Evolutionary conservation across 2,888 invertebrate genomes (phyloP), one percentile per base, ranked within the genome.

Genomic region (Xiphydria camelus): DNA sequence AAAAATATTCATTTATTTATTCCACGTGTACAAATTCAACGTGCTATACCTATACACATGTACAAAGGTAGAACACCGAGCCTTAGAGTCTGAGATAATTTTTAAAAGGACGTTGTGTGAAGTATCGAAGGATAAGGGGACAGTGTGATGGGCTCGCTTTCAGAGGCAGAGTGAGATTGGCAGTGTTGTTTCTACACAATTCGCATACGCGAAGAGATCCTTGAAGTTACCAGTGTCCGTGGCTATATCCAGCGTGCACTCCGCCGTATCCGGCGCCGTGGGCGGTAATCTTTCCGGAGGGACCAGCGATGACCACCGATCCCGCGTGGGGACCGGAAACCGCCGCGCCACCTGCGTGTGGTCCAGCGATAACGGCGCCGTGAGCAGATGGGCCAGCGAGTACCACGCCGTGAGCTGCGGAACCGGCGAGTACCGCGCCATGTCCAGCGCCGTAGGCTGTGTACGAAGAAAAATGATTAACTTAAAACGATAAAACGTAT

Each of bases 251-350:
- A 18, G 70, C 59, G 37, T 69, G 68, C 19, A 75, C 65, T 4
- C 68, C 69, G 3, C 74, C 75, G 37, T 68, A 62, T 20, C 73
- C 75, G 12, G 67, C 67, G 6, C 75, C 74, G 34, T 73, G 74
- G 40, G 74, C 62, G 6, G 73, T 68, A 42, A 75, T 74, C 42
- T 68, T 74, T 25, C 73, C 75, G 7, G 73, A 72, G 19, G 75
- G 75, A 25, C 75, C 74, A 23, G 70, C 61, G 22, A 75, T 75
- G 12, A 75, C 64, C 12, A 68, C 72, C 3, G 70, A 64, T 7
- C 73, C 74, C 5, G 71, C 70, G 19, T 62, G 55, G 3, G 74
- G 74, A 19, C 69, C 71, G 19, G 71, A 57, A 21, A 72, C 64
- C 5, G 71, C 69, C 4, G 71, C 71, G 22, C 50, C 59, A 36